Percentiles rank a stretch among this genome's conserved stretches.
phyloP scores from a whole-genome alignment of 2,888 invertebrate species.

The Drosophila limbata region DNA sequence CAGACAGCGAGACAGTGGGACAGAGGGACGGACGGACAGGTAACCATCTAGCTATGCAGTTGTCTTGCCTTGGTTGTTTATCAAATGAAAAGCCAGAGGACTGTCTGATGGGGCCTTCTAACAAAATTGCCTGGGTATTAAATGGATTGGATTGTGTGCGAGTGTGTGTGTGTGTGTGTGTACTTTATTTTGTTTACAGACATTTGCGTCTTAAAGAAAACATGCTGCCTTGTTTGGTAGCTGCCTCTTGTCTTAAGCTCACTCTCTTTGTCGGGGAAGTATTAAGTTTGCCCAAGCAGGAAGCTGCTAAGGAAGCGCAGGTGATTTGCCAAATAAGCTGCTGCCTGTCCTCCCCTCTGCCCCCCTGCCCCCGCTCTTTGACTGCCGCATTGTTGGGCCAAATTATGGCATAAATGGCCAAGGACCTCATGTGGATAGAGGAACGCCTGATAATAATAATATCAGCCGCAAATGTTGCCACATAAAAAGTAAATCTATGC shows the following conservation, averaged over 20 bases:
- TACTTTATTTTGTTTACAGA: constrained; percentile 61
- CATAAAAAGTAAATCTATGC: constrained; percentile 74
- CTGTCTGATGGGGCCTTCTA: constrained; percentile 46
- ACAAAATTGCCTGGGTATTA: constrained; percentile 67
- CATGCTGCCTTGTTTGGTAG: constrained; percentile 39
- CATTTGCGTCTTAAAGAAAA: constrained; percentile 64
- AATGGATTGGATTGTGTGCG: constrained; percentile 29
- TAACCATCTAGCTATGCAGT: constrained; percentile 60
- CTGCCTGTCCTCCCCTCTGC: neutral
- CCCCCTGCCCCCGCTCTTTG: too few species aligned
- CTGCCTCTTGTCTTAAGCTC: constrained; percentile 54
- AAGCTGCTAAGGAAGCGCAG: constrained; percentile 80
- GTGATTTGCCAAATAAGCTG: constrained; percentile 80
- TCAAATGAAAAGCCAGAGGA: constrained; percentile 62
- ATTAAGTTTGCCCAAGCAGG: constrained; percentile 78
- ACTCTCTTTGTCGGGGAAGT: constrained; percentile 59
- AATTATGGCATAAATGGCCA: constrained; percentile 70
- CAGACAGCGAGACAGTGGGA: constrained; percentile 11
- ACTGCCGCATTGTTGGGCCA: constrained; percentile 51
- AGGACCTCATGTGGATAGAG: constrained; percentile 46
- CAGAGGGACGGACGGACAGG: constrained; percentile 26
- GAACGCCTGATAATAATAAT: constrained; percentile 63
- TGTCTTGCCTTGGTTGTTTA: constrained; percentile 52
- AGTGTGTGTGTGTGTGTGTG: constrained; percentile 25
- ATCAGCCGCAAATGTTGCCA: constrained; percentile 69